Conservation (phyloP, 2,797 vertebrate species). For the Eulemur albifrons region DNA sequence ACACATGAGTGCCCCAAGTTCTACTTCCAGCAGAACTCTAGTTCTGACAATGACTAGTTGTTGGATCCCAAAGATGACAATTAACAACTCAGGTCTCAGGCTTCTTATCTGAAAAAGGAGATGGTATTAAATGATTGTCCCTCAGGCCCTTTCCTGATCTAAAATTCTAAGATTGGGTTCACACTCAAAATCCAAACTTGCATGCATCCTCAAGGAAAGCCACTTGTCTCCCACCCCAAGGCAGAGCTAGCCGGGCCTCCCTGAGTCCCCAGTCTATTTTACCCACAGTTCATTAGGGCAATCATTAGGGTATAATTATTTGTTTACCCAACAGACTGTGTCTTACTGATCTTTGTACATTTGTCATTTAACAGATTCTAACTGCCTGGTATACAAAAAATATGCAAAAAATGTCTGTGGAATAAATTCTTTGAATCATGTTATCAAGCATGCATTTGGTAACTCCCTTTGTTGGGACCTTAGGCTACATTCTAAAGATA, state of each 20-base stretch:
- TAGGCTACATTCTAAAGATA: not conserved
- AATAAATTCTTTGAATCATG: not conserved
- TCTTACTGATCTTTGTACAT: not conserved
- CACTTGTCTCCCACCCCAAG: not conserved
- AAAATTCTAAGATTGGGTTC: not conserved
- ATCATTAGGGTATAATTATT: not conserved
- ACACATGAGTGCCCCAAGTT: not conserved
- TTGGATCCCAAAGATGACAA: not conserved
- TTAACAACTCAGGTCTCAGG: not conserved
- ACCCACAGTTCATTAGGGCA: not conserved
- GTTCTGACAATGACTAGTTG: not conserved
- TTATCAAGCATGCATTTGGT: not conserved
- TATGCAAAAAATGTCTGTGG: not conserved
- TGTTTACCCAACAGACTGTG: not conserved
- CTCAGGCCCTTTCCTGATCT: not conserved
- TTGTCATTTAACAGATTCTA: not conserved
- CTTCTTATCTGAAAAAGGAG: not conserved
- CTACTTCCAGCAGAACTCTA: not conserved
- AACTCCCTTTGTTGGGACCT: not conserved
- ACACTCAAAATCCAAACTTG: constrained; percentile 18
- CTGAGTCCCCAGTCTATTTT: not conserved
- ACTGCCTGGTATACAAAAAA: not conserved
- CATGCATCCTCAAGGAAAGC: not conserved
- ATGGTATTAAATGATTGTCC: not conserved
- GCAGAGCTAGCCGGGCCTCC: not conserved